Base-by-base conservation (phyloP, 2,888 invertebrate genomes). In the Tachina grossa region DNA sequence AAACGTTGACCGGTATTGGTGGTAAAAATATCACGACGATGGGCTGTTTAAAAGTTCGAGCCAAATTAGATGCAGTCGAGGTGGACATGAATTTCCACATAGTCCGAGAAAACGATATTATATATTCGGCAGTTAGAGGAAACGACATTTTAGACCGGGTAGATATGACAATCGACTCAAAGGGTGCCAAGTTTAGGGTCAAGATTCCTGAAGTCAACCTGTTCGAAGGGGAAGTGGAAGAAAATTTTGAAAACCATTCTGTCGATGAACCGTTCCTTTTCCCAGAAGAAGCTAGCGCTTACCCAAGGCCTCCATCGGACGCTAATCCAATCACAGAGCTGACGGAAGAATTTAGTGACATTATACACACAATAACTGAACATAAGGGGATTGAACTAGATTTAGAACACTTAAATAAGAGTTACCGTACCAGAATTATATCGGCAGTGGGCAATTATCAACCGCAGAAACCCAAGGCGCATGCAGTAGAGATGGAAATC, bases 401-500 rank as follows among this genome's bases (percentile, higher is more conserved):
- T 2, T 45, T 19, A 11, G 65, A 39, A 2, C 57, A 57, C 14
- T n/a, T 55, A 6, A 4, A 31, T 4, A 3, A 13, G 10, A n/a
- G 13, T 8, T 5, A 5, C 0, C 31, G 39, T 14, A 5, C 13
- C 2, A 13, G 39, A 57, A 57, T 69, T n/a, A 19, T 13, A n/a
- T n/a, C 5, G 39, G 22, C 43, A 14, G 22, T 71, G 1, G 41
- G 31, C 43, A 19, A 31, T 1, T 72, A 80, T 53, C 65, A 16
- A 9, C 47, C 79, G 1, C 2, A 1, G 1, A 75, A 75, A 16
- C 57, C 49, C 5, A 1, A 39, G 16, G 57, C 31, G 9, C 61
- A 45, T 22, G 16, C 68, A 9, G 47, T 81, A 22, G 47, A 61
- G 11, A 81, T 75, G 75, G 75, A 47, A 45, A 81, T 81, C 16